Conservation (phyloP, 2,888 invertebrate genomes). For the Pyrrhia umbra region DNA sequence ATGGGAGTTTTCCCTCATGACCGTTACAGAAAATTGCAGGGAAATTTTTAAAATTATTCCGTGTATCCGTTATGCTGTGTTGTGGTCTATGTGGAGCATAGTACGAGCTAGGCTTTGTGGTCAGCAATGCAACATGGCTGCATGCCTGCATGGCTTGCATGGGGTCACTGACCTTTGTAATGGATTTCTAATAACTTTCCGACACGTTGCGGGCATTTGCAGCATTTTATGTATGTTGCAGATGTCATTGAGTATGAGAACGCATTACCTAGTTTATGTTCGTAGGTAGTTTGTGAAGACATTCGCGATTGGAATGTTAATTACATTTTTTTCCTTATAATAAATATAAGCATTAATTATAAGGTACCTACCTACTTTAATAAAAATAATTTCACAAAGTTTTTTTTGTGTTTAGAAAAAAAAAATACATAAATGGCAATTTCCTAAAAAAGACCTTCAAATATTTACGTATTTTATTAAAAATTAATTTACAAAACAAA, state of each 20-base stretch:
- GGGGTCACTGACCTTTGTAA: slow-evolving; percentile 58
- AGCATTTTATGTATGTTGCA: slow-evolving; percentile 24
- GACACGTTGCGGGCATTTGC: slow-evolving; percentile 28
- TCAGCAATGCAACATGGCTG: slow-evolving; percentile 25
- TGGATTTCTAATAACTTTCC: slow-evolving; percentile 63
- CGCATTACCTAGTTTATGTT: slow-evolving; percentile 1
- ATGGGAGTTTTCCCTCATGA: slow-evolving; percentile 14
- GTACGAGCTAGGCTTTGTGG: slow-evolving; percentile 49
- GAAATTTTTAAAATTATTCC: slow-evolving; percentile 34
- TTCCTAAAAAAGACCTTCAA: too few relatives aligned
- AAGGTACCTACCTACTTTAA: too few relatives aligned
- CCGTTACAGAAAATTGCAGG: slow-evolving; percentile 12
- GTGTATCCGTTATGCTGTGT: slow-evolving; percentile 27
- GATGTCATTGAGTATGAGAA: slow-evolving; percentile 1
- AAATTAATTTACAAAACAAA: too few relatives aligned
- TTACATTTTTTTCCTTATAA: neutral
- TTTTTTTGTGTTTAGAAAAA: too few relatives aligned
- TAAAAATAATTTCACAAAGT: too few relatives aligned
- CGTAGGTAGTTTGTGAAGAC: neutral
- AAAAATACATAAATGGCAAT: too few relatives aligned
- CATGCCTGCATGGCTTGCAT: too few relatives aligned
- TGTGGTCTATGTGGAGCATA: slow-evolving; percentile 45
- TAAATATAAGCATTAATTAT: too few relatives aligned
- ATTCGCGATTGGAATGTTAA: neutral
- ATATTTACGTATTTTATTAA: too few relatives aligned